Percentiles rank a stretch among this genome's conserved stretches.
Conservation (phyloP, 2,888 invertebrate genomes). For the Hybos culiciformis region DNA sequence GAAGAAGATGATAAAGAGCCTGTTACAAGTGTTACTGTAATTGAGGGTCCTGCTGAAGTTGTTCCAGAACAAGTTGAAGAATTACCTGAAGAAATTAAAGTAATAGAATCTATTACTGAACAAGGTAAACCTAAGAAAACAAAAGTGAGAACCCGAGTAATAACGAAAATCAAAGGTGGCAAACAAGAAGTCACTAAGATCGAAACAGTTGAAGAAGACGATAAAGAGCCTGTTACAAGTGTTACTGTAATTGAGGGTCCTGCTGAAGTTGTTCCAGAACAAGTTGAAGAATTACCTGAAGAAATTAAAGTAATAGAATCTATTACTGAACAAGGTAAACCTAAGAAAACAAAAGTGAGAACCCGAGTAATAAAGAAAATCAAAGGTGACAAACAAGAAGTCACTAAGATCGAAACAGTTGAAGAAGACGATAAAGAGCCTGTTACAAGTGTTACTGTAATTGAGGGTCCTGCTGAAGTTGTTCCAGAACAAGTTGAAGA, state of each 20-base stretch:
- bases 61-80: constrained; percentile 13
- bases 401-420: constrained; percentile 23
- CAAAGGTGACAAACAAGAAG: constrained; percentile 27
- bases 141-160: constrained; percentile 23
- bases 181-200: constrained; percentile 30
- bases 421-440: constrained; percentile 30
- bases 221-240: constrained; percentile 21
- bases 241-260: constrained; percentile 21
- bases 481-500: constrained; percentile 19
- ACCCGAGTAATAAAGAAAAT: constrained; percentile 20
- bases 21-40: constrained; percentile 21
- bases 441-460: constrained; percentile 19
- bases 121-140: constrained; percentile 21
- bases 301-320: constrained; percentile 22
- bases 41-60: constrained; percentile 9
- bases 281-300: constrained; percentile 28
- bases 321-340: constrained; percentile 24
- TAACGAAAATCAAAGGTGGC: constrained; percentile 25
- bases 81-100: constrained; percentile 10
- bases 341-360: constrained; percentile 22
- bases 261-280: constrained; percentile 19
- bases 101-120: constrained; percentile 15
- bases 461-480: constrained; percentile 15
- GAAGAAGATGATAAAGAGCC: constrained; percentile 30
- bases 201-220: constrained; percentile 22